These are phyloP conservation scores for Halcyon leucocephala DNA, from an alignment of 2,797 vertebrate genomes.

Conservation along the genomic window DNA sequence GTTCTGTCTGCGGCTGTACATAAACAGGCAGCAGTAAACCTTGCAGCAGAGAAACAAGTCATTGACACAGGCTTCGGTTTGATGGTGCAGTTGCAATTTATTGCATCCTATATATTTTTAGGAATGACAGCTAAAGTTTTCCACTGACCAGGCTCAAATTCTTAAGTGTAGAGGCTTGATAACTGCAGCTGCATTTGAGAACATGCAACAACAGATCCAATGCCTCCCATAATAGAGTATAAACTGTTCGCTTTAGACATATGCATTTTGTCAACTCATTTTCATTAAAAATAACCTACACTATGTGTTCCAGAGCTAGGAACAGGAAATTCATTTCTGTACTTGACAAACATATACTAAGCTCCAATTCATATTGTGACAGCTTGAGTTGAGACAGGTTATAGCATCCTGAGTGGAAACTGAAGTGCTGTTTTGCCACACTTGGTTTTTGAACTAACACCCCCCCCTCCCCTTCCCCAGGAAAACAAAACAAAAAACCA, in stretches of 20 bases:
- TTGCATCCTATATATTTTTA: not conserved
- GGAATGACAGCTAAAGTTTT: not conserved
- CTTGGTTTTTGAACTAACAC: not conserved
- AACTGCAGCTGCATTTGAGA: not conserved
- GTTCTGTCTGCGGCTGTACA: not conserved
- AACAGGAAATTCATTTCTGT: not conserved
- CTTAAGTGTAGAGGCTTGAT: not conserved
- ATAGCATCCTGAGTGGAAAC: not conserved
- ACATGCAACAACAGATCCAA: not conserved
- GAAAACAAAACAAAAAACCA: too few relatives aligned
- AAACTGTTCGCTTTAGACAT: not conserved
- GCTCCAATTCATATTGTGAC: not conserved
- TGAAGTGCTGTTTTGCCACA: not conserved
- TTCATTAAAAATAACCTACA: not conserved
- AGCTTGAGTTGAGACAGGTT: not conserved
- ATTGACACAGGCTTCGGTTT: not conserved
- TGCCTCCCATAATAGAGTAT: not conserved
- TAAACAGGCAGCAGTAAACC: not conserved
- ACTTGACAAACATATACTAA: not conserved
- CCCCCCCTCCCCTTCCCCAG: too few relatives aligned
- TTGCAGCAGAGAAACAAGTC: not conserved
- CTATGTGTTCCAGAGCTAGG: not conserved
- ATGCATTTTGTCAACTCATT: not conserved
- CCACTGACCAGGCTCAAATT: not conserved
- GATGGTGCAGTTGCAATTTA: constrained; percentile 49